Conservation (phyloP, 1,140 invertebrate species). For the Apis cerana region DNA sequence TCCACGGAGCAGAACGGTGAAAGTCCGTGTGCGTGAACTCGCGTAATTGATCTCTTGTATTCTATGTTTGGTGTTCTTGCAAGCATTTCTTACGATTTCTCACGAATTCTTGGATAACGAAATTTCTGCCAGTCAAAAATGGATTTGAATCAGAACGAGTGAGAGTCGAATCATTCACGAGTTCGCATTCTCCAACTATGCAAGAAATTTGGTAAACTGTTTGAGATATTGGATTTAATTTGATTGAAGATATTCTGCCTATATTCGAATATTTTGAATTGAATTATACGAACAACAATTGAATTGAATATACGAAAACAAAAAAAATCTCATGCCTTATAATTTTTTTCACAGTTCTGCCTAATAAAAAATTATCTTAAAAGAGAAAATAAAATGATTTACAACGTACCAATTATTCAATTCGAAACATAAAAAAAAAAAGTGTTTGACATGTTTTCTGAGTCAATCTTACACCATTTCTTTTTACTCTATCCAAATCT, state of each 20-base stretch:
- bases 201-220: neutral
- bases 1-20: constrained; percentile 41
- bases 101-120: constrained; percentile 7
- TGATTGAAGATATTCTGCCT: neutral
- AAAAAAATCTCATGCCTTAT: no score
- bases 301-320: no score
- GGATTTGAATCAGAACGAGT: neutral
- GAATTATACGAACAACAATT: neutral
- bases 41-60: constrained; percentile 39
- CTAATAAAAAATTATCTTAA: no score
- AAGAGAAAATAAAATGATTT: no score
- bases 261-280: neutral
- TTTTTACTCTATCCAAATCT: neutral
- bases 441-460: no score
- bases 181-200: no score
- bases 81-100: constrained; percentile 24
- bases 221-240: neutral
- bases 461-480: no score
- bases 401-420: no score
- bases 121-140: neutral
- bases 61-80: constrained; percentile 33
- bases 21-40: constrained; percentile 27
- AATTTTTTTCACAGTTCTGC: no score
- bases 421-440: no score
- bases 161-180: neutral